Evolutionary conservation across 92 coral and sea anemone genomes (phyloP).

Genomic region (Umimayanthus chanpuru): DNA sequence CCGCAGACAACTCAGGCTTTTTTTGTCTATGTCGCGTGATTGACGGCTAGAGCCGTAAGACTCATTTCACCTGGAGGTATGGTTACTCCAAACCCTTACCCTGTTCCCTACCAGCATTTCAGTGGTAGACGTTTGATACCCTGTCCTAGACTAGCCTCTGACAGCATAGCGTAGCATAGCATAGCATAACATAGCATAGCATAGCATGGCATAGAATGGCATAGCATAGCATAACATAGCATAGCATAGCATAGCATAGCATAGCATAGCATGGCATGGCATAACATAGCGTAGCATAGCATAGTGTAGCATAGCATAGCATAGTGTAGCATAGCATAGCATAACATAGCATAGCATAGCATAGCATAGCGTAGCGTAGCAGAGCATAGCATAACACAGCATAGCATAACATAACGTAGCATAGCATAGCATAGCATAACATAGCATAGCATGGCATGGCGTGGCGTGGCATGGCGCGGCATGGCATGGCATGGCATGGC

Average conservation of each 20-base stretch:
- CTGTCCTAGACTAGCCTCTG: too few species aligned
- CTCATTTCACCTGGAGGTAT: too few species aligned
- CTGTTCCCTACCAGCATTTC: too few species aligned
- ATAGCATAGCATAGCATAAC: background rate
- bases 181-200: background rate
- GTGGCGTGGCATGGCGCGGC: background rate
- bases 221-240: background rate
- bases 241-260: background rate
- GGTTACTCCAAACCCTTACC: too few species aligned
- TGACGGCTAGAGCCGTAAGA: too few species aligned
- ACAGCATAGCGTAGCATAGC: background rate
- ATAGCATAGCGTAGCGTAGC: too few species aligned
- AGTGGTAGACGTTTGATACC: too few species aligned
- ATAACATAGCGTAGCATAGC: background rate
- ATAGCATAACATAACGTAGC: background rate
- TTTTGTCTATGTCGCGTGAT: too few species aligned
- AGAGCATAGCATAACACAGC: background rate
- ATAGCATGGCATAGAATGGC: slow-evolving; percentile 1
- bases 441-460: background rate
- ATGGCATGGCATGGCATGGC: background rate
- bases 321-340: background rate
- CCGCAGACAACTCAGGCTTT: too few species aligned
- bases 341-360: background rate
- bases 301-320: background rate
- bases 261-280: background rate